phyloP scores from a whole-genome alignment of 2,888 invertebrate genomes.

The Dermolepida albohirtum region DNA sequence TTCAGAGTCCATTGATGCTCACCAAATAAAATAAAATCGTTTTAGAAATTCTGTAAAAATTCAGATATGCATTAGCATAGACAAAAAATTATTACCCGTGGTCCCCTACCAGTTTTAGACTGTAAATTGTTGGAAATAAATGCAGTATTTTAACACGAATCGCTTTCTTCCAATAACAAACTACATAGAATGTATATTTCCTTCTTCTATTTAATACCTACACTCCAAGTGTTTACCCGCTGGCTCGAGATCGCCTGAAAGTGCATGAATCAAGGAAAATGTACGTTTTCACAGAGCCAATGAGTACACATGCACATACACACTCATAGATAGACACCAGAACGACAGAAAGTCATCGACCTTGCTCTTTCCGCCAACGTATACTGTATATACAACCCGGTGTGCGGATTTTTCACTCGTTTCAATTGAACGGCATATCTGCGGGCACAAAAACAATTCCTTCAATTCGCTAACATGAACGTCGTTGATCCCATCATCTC shows the following conservation, averaged over 20 bases:
- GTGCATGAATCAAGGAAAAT: not conserved
- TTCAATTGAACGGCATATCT: conserved; percentile 33
- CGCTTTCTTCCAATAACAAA: too few species aligned
- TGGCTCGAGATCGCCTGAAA: not conserved
- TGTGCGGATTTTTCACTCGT: conserved; percentile 19
- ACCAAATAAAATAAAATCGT: too few species aligned
- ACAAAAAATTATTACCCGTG: too few species aligned
- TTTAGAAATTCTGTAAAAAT: too few species aligned
- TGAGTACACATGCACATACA: not conserved
- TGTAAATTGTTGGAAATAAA: too few species aligned
- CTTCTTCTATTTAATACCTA: too few species aligned
- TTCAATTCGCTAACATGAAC: conserved; percentile 19
- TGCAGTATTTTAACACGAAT: too few species aligned
- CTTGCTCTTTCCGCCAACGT: conserved; percentile 37
- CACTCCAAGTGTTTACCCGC: too few species aligned
- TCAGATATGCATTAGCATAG: too few species aligned
- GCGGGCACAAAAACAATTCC: conserved; percentile 34
- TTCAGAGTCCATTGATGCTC: too few species aligned
- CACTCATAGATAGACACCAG: conserved; percentile 1
- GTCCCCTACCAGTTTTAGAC: too few species aligned
- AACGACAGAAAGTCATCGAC: conserved; percentile 29
- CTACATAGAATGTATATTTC: too few species aligned
- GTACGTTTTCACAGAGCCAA: not conserved
- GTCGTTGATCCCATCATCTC: not conserved
- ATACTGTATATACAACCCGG: not conserved